phyloP scores from a whole-genome alignment of 2,113 vertebrate species.

The Rhinichthys klamathensis region DNA sequence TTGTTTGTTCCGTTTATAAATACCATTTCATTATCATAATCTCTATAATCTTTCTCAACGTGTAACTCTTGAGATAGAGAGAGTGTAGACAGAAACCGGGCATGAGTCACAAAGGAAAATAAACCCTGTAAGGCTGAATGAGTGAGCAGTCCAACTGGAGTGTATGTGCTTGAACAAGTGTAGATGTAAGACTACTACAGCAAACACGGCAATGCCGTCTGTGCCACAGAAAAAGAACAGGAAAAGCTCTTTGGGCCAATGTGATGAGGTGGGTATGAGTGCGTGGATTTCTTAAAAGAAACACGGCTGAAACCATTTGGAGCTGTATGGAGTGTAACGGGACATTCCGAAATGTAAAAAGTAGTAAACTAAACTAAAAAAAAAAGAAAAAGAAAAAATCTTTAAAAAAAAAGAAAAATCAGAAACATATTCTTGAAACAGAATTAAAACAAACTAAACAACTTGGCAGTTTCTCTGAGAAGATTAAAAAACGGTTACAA shows the following conservation, averaged over 20 bases:
- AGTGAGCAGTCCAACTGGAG: conserved; percentile 32
- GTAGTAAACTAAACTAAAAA: conserved; percentile 22
- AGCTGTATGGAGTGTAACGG: conserved; percentile 32
- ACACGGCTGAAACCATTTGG: neutral
- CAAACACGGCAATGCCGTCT: conserved; percentile 31
- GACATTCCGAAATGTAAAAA: conserved; percentile 45
- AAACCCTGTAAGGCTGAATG: conserved; percentile 57
- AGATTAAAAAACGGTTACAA: conserved; percentile 54
- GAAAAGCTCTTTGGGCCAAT: neutral
- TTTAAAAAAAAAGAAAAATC: conserved; percentile 12
- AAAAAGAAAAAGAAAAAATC: no score
- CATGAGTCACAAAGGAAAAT: conserved; percentile 53
- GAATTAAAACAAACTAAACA: conserved; percentile 59
- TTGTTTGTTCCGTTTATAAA: conserved; percentile 64
- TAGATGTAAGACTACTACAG: conserved; percentile 19
- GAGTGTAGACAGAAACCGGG: conserved; percentile 31
- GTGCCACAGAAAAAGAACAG: conserved; percentile 17
- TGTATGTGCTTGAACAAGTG: conserved; percentile 25
- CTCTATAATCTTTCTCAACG: conserved; percentile 59
- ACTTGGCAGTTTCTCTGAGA: conserved; percentile 56
- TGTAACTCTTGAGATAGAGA: conserved; percentile 43
- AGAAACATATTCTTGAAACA: conserved; percentile 51
- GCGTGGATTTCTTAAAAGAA: conserved; percentile 6
- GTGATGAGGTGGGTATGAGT: neutral
- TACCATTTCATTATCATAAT: conserved; percentile 60